Percentiles rank a stretch among this genome's conserved stretches.
phyloP scores from a whole-genome alignment of 2,888 invertebrate genomes.

The Epinotia brunnichana region DNA sequence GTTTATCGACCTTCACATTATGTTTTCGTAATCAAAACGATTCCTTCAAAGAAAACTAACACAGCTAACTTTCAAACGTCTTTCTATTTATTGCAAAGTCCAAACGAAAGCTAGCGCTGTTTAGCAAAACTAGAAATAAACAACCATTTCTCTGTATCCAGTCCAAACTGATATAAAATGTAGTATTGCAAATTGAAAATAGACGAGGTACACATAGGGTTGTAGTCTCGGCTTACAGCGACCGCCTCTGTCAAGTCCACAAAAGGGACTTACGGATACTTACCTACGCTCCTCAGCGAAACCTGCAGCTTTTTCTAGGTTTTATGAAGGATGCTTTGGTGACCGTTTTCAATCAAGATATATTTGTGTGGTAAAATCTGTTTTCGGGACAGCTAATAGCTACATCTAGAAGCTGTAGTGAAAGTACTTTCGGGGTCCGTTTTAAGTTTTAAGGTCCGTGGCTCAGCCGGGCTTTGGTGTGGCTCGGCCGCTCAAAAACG shows the following conservation, averaged over 20 bases:
- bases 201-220: conserved; percentile 66
- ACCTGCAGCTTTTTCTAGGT: not conserved
- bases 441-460: too few species aligned
- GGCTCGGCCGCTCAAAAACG: too few species aligned
- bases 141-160: conserved; percentile 49
- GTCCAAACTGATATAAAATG: conserved; percentile 59
- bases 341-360: not conserved
- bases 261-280: conserved; percentile 58
- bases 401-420: too few species aligned
- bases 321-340: not conserved
- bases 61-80: not conserved
- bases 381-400: not conserved
- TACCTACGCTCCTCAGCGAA: conserved; percentile 49
- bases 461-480: too few species aligned
- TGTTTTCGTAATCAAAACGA: not conserved
- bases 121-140: conserved; percentile 18
- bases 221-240: conserved; percentile 48
- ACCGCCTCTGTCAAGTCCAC: conserved; percentile 54
- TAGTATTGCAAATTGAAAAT: conserved; percentile 67
- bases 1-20: too few species aligned
- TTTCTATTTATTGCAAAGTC: not conserved
- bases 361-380: not conserved
- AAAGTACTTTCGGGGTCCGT: too few species aligned
- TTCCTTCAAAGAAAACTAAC: not conserved
- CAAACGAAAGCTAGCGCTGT: not conserved